phyloP scores from a whole-genome alignment of 2,888 invertebrate species.

The Yponomeuta cagnagella region DNA sequence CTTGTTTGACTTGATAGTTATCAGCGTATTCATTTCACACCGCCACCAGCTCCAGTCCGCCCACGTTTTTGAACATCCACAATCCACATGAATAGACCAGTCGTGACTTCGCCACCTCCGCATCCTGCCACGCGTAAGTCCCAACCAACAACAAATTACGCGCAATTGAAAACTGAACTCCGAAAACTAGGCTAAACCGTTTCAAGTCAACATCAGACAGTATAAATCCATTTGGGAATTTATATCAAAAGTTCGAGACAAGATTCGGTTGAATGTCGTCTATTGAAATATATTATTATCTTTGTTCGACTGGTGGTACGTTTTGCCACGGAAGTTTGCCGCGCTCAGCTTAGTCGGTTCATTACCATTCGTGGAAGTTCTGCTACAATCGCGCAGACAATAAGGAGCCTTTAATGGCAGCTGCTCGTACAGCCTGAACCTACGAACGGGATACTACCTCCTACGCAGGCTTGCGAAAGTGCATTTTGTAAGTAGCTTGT shows the following conservation, averaged over 20 bases:
- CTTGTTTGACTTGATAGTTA: slow-evolving; percentile 3
- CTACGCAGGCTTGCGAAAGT: slow-evolving; percentile 39
- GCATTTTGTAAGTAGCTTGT: slow-evolving; percentile 29
- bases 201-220: not conserved
- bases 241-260: slow-evolving; percentile 9
- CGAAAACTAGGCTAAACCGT: not conserved
- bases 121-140: not conserved
- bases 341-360: not conserved
- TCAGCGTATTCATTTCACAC: slow-evolving; percentile 11
- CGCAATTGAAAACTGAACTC: slow-evolving; percentile 2
- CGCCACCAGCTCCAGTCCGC: not conserved
- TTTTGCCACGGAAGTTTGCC: not conserved
- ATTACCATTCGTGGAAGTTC: slow-evolving; percentile 9
- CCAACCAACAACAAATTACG: not conserved
- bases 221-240: slow-evolving; percentile 6
- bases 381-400: slow-evolving; percentile 9
- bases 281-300: slow-evolving; percentile 4
- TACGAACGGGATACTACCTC: slow-evolving; percentile 20
- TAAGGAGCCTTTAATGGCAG: slow-evolving; percentile 5
- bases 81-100: slow-evolving; percentile 7
- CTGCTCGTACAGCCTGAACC: not conserved
- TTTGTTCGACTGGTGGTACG: not conserved
- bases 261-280: not conserved
- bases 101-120: slow-evolving; percentile 6
- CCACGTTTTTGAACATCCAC: slow-evolving; percentile 3